Percentiles rank a stretch among this genome's conserved stretches.
Evolutionary conservation across 2,113 vertebrate genomes (phyloP).

Genomic region (Cynopterus brachyotis): DNA sequence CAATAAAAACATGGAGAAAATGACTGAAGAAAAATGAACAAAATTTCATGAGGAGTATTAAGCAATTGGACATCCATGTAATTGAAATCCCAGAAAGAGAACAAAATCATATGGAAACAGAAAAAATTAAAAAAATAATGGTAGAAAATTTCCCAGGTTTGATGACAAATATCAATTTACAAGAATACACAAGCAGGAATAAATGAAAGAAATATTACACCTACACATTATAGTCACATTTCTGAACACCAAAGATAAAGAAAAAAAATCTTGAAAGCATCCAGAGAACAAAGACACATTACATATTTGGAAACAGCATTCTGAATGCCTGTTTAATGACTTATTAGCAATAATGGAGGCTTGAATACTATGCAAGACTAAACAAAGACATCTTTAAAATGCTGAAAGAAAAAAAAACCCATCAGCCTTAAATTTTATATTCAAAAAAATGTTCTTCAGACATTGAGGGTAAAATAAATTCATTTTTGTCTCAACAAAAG

Average conservation of each 20-base stretch:
- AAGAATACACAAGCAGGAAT: background rate
- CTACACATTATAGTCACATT: background rate
- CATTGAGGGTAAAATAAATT: background rate
- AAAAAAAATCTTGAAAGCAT: background rate
- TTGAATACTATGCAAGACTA: background rate
- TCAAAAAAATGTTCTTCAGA: background rate
- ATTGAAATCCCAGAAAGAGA: background rate
- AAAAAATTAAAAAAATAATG: background rate
- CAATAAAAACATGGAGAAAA: background rate
- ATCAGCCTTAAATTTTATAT: background rate
- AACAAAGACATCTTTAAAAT: background rate
- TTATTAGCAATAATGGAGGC: background rate
- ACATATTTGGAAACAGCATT: background rate
- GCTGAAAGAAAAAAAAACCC: background rate
- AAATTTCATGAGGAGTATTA: background rate
- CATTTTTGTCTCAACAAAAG: background rate
- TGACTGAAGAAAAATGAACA: background rate
- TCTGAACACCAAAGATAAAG: background rate
- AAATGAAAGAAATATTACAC: background rate
- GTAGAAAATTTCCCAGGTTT: background rate
- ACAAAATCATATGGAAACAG: background rate
- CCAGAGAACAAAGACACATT: background rate
- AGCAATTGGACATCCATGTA: background rate
- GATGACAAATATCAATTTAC: background rate
- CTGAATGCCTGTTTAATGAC: background rate